phyloP scores from a whole-genome alignment of 1,140 invertebrate genomes.

The Batillaria attramentaria region DNA sequence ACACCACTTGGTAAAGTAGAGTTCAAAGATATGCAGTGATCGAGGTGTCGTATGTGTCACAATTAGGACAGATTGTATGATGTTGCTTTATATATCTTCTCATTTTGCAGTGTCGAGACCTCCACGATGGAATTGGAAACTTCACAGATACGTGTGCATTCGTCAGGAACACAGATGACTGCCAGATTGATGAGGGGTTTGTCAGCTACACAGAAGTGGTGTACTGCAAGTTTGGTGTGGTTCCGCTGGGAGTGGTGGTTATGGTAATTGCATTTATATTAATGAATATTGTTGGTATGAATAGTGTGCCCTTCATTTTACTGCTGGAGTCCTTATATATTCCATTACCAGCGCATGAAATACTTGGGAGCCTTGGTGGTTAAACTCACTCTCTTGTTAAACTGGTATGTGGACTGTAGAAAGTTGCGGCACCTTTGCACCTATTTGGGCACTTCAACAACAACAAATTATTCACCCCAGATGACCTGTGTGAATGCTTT shows the following conservation, averaged over 20 bases:
- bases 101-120: constrained; percentile 59
- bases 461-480: too few relatives aligned
- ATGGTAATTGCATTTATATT: constrained; percentile 58
- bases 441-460: too few relatives aligned
- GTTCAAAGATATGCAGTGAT: too few relatives aligned
- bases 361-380: too few relatives aligned
- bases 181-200: constrained; percentile 69
- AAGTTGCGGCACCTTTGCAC: neutral
- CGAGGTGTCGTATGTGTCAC: too few relatives aligned
- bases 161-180: constrained; percentile 66
- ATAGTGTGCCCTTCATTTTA: neutral
- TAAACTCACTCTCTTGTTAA: too few relatives aligned
- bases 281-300: neutral
- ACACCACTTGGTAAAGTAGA: too few relatives aligned
- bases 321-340: neutral
- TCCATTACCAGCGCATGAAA: neutral
- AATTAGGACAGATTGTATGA: too few relatives aligned
- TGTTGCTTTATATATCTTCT: neutral
- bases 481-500: too few relatives aligned
- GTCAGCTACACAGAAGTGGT: constrained; percentile 70
- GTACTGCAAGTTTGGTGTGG: constrained; percentile 68
- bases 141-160: constrained; percentile 66
- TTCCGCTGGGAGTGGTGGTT: constrained; percentile 61
- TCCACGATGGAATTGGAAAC: constrained; percentile 51
- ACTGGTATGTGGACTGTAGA: too few relatives aligned